Percentiles rank a stretch among this genome's conserved stretches.
Evolutionary conservation across 2,888 invertebrate genomes (phyloP).

Genomic region (Tanytarsus gracilentus): DNA sequence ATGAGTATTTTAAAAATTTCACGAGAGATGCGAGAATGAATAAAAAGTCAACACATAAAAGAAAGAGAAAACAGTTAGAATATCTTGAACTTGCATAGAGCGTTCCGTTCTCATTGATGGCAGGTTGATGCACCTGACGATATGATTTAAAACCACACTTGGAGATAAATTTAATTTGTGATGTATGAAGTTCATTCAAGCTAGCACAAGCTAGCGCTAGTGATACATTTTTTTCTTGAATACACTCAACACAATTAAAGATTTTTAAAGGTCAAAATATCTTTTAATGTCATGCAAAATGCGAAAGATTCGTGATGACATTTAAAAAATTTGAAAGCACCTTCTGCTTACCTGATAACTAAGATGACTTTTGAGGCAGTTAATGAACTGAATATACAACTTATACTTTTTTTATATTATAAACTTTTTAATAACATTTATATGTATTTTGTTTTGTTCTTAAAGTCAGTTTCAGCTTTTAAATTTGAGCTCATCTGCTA

Average conservation of each 20-base stretch:
- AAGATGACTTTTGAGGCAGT: no score
- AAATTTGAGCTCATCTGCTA: no score
- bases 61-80: constrained; percentile 3
- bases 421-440: no score
- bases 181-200: neutral
- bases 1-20: no score
- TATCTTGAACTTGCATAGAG: neutral
- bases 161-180: neutral
- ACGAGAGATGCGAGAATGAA: neutral
- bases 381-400: no score
- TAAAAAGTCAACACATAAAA: neutral
- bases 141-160: neutral
- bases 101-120: neutral
- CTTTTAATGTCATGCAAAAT: constrained; percentile 12
- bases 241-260: constrained; percentile 6
- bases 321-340: no score
- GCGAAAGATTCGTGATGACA: no score
- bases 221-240: neutral
- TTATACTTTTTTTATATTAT: no score
- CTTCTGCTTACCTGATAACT: no score
- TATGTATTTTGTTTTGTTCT: no score
- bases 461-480: no score
- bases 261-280: constrained; percentile 20
- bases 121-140: neutral
- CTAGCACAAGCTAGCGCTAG: neutral